Evolutionary conservation across 1,140 invertebrate species (phyloP).

Genomic region (Euschistus heros): DNA sequence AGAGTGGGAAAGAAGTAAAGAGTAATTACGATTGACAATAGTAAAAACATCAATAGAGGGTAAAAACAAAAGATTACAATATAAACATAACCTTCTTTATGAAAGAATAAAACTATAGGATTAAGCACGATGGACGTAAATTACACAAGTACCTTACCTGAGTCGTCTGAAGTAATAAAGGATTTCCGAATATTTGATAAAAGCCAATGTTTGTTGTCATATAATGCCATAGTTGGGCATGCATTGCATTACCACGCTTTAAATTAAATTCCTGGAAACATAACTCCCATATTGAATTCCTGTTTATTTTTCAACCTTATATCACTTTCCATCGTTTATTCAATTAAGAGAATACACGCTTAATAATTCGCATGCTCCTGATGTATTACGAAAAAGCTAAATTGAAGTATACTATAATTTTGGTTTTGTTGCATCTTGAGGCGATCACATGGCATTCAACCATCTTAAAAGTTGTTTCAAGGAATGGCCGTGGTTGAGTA

Average conservation of each 20-base stretch:
- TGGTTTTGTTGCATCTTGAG: not conserved
- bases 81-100: conserved; percentile 4
- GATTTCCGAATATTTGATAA: conserved; percentile 85
- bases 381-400: not conserved
- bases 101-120: not conserved
- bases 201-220: conserved; percentile 85
- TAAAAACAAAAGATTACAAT: not conserved
- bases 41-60: not conserved
- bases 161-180: conserved; percentile 91
- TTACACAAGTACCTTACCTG: conserved; percentile 43
- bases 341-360: not conserved
- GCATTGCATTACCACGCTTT: conserved; percentile 27
- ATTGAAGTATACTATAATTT: not conserved
- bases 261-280: conserved; percentile 11
- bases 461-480: not conserved
- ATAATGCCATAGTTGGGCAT: conserved; percentile 64
- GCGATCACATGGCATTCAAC: conserved; percentile 6
- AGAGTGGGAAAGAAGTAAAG: not conserved
- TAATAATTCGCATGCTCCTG: not conserved
- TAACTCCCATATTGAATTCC: conserved; percentile 20
- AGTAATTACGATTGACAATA: not conserved
- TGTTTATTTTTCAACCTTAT: not conserved
- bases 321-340: not conserved
- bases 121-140: not conserved
- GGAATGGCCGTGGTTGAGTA: not conserved